These are phyloP conservation scores for human DNA, from an alignment of 2,113 vertebrate species.

Conservation along the genomic window GRCh38 chr16:29222501-29223000, in stretches of 20 bases:
- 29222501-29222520: no score
- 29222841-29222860: neutral
- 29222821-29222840: neutral
- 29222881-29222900: neutral
- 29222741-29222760: fast-evolving
- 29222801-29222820: neutral
- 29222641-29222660: fast-evolving
- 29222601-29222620: fast-evolving
- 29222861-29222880: fast-evolving
- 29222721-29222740: neutral
- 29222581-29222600: neutral
- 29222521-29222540: no score
- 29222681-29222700: neutral
- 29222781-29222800: no score
- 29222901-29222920: no score
- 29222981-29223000: neutral
- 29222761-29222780: neutral
- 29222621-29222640: neutral
- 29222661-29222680: neutral
- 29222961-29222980: fast-evolving
- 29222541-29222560: neutral
- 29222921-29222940: neutral
- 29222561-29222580: neutral
- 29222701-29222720: neutral
- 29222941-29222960: fast-evolving